Evolutionary conservation across 1,140 invertebrate species (phyloP), one percentile per base, ranked within the genome.

Genomic region (Trichomalopsis sarcophagae): DNA sequence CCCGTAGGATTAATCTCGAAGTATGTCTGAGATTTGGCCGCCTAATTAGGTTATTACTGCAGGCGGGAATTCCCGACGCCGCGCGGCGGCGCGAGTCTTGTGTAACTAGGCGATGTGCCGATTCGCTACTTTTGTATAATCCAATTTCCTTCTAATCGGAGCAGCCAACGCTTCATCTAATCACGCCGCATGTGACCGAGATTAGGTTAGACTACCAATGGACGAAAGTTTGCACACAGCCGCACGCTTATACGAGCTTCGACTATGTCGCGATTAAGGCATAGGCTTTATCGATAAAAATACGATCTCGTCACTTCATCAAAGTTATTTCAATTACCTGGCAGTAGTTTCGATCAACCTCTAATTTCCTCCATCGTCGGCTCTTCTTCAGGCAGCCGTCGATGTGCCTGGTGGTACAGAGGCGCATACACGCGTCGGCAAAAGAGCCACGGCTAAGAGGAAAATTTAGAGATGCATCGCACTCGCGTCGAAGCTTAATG

Each of bases 121-220:
- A 82, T 73, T 33, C 23, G n/a, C 27, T 81, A 71, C 40, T 82
- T 82, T 74, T 74, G 33, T 62, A 30, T 74, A 82, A 82, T 82
- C 69, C 69, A 62, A 62, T 74, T 74, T 55, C 69, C 14, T 21
- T n/a, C 17, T 76, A 74, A 76, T 75, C 11, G 6, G 7, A 62
- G 62, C 33, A 66, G 55, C 36, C 4, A 14, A 76, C 21, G 44
- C 44, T 82, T 40, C 50, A 82, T 82, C 73, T 66, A 76, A 76
- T 76, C 73, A 66, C 33, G 40, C 44, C 30, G 33, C 69, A 82
- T 50, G 71, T 55, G 5, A 50, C 71, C 33, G 50, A 50, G 73
- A 76, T 76, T 76, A 76, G 14, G 55, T 66, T 68, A 17, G 21
- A n/a, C 44, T 82, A 3, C 47, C 30, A 62, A 66, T 44, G 21